Base-by-base conservation (phyloP, 2,797 vertebrate species). In the Bradypus variegatus region DNA sequence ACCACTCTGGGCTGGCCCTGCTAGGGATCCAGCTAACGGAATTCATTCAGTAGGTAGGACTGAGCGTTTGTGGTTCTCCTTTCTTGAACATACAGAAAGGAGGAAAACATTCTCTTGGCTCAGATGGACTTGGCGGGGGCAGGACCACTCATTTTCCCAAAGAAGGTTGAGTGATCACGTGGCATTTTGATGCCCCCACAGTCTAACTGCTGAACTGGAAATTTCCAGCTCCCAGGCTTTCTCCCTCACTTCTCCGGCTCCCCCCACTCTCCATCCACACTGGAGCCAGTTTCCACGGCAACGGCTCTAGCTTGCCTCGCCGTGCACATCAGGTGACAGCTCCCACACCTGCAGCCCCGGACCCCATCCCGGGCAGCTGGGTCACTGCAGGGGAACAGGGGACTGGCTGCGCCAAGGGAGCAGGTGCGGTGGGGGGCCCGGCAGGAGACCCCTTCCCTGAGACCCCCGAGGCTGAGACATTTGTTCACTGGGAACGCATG, bases 281-380 rank as follows among this genome's bases (percentile, higher is more conserved):
- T 16, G 48, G 0, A 16, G 16, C 88, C 55, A 2, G 89, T 92
- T 90, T 81, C 93, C 79, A 31, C 25, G 83, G 31, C 79, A 86
- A 93, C 3, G 0, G 78, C 38, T 10, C 1, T 45, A 41, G 41
- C 78, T 60, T 10, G 6, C n/a, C n/a, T n/a, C n/a, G n/a, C n/a
- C n/a, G n/a, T n/a, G n/a, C 18, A 8, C 8, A 48, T 13, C 79
- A 70, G 48, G 62, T 55, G 72, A 83, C 45, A 25, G 72, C 45
- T 48, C 78, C 53, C 41, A 45, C 41, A 45, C 41, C 41, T 45
- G 41, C 41, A 45, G 41, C 41, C 41, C n/a, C 41, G 41, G 41
- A 45, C 41, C 41, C 41, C 41, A 45, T 45, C 41, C 41, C 41
- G 41, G 41, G 41, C 41, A 45, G 41, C 41, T 45, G 41, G 41